A percentile compares a stretch with the other conserved stretches of the same genome.
Conservation (phyloP, 2,797 vertebrate species). For the Amazona finschi region DNA sequence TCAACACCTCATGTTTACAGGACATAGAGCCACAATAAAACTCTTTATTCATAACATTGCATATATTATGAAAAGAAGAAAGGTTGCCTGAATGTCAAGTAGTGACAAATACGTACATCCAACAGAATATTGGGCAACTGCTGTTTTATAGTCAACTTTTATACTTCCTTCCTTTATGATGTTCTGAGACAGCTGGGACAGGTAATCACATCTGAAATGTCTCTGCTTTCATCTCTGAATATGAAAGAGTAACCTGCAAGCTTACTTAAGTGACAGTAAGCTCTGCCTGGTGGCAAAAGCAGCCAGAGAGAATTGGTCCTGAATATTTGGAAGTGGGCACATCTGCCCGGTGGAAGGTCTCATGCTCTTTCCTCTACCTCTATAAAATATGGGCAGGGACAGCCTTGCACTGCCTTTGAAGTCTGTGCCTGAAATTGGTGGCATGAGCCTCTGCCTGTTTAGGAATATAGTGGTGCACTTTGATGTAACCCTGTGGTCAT, state of each 20-base stretch:
- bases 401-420: background rate
- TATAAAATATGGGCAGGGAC: background rate
- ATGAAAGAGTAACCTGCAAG: background rate
- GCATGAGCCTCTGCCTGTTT: background rate
- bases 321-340: background rate
- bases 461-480: background rate
- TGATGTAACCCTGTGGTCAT: accelerated
- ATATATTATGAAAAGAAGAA: background rate
- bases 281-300: background rate
- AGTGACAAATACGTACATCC: background rate
- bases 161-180: background rate
- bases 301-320: background rate
- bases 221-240: background rate
- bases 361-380: background rate
- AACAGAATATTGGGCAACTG: background rate
- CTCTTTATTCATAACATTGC: conserved; percentile 2
- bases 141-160: background rate
- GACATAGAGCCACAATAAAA: background rate
- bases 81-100: background rate
- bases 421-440: background rate
- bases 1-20: background rate
- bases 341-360: background rate
- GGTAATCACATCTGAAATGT: background rate
- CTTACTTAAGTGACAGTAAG: background rate
- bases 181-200: background rate